Evolutionary conservation across 2,888 invertebrate species (phyloP), one percentile per base, ranked within the genome.

Genomic region (Dryobotodes eremita): DNA sequence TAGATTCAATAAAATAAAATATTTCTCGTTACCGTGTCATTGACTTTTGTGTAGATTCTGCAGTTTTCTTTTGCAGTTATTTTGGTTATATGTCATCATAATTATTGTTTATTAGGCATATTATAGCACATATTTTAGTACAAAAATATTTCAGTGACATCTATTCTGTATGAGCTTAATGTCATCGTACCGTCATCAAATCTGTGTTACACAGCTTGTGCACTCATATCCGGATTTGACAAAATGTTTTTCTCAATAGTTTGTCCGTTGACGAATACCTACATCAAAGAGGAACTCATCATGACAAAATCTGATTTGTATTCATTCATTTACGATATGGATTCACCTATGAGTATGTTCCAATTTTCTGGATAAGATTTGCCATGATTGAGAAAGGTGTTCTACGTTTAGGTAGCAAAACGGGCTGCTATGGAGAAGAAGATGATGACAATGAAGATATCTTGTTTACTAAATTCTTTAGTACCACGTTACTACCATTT

Each of bases 31-130:
- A 23, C 13, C 61, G 57, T 79, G 75, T 73, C 64, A 50, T 72
- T 79, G 81, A 70, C 75, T 70, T 86, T 68, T 70, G 26, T 50
- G 36, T 31, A 57, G 26, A 11, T 20, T 69, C n/a, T 61, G 36
- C 65, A 50, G 11, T 20, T 48, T 50, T 55, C 1, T 82, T 36
- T 70, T 65, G 31, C 17, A 13, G 42, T 59, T 72, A 83, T 75
- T 84, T 85, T 72, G 20, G 48, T 80, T 46, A 50, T 80, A 55
- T 75, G 55, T 84, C 70, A 80, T 76, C 31, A 46, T 81, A 65
- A 78, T 75, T 77, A 71, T 79, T 83, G 31, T 85, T 79, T 85
- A 83, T 83, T 83, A 48, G 71, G 46, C 79, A 36, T 72, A 20
- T n/a, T 46, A 77, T 75, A 50, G 70, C 62, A 78, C 75, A 87